These are phyloP conservation scores for Brachionus manjavacas DNA, from an alignment of 1,140 invertebrate genomes.

Conservation along the genomic window DNA sequence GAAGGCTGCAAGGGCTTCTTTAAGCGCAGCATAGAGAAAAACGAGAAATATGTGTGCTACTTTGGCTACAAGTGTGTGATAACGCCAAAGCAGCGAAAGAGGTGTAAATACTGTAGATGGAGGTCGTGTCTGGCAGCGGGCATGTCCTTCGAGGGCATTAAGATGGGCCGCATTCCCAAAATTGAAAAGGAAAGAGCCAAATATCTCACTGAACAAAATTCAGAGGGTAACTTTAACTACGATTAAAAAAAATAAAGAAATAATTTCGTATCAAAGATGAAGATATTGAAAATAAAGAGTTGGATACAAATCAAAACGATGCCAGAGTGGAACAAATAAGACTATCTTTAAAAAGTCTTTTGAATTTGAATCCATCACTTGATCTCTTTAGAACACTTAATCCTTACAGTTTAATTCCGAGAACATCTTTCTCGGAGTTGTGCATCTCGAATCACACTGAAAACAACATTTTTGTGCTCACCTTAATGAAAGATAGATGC, in stretches of 20 bases:
- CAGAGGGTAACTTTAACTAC: background rate
- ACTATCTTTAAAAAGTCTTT: background rate
- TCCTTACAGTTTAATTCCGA: background rate
- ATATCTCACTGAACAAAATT: background rate
- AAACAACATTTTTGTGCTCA: constrained; percentile 1
- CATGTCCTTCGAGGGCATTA: constrained; percentile 40
- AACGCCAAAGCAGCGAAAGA: constrained; percentile 54
- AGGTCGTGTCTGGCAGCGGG: constrained; percentile 52
- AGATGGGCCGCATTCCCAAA: constrained; percentile 38
- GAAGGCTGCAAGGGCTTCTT: constrained; percentile 39
- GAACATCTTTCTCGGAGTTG: background rate
- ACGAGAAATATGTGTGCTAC: constrained; percentile 57
- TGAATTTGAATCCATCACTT: constrained; percentile 6
- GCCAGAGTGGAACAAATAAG: background rate
- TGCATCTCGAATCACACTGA: background rate
- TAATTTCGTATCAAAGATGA: background rate
- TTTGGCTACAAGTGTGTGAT: constrained; percentile 55
- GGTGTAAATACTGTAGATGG: constrained; percentile 58
- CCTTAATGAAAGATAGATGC: constrained; percentile 24
- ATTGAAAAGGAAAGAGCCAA: constrained; percentile 25
- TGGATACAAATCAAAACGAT: background rate
- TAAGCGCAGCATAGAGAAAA: constrained; percentile 54
- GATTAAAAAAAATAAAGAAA: background rate
- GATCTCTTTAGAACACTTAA: background rate
- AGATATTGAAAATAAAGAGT: background rate